Conservation (phyloP, 2,113 vertebrate species). For the Crypturellus undulatus region DNA sequence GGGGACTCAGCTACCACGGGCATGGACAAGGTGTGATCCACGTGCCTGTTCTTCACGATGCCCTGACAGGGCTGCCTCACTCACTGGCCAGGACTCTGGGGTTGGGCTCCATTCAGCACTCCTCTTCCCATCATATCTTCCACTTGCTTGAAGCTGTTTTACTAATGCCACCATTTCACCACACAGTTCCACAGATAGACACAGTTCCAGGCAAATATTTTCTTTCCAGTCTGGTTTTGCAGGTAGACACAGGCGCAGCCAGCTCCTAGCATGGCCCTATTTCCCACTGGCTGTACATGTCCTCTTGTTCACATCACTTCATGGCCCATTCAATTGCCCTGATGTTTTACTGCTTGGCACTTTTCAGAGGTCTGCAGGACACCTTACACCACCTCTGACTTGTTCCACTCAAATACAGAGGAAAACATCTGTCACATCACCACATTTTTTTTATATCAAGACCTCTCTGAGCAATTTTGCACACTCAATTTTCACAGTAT, state of each 20-base stretch:
- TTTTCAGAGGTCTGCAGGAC: neutral
- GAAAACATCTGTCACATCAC: neutral
- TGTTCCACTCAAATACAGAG: neutral
- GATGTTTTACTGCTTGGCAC: neutral
- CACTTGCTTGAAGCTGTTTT: neutral
- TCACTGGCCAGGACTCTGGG: fast-evolving
- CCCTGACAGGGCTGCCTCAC: neutral
- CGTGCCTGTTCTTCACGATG: fast-evolving
- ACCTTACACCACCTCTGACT: neutral
- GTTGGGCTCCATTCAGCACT: neutral
- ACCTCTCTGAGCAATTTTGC: neutral
- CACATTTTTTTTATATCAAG: neutral
- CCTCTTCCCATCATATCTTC: neutral
- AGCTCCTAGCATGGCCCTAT: neutral
- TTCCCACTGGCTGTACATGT: fast-evolving
- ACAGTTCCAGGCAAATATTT: neutral
- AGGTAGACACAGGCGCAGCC: neutral
- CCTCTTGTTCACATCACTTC: neutral
- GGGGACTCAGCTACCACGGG: neutral
- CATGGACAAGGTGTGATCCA: neutral
- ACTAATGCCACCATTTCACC: neutral
- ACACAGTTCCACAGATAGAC: neutral
- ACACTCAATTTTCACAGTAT: neutral
- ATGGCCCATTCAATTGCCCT: neutral
- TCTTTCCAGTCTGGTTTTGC: neutral